Evolutionary conservation across 2,113 vertebrate genomes (phyloP), one percentile per base, ranked within the genome.

Genomic region (Malurus elegans): DNA sequence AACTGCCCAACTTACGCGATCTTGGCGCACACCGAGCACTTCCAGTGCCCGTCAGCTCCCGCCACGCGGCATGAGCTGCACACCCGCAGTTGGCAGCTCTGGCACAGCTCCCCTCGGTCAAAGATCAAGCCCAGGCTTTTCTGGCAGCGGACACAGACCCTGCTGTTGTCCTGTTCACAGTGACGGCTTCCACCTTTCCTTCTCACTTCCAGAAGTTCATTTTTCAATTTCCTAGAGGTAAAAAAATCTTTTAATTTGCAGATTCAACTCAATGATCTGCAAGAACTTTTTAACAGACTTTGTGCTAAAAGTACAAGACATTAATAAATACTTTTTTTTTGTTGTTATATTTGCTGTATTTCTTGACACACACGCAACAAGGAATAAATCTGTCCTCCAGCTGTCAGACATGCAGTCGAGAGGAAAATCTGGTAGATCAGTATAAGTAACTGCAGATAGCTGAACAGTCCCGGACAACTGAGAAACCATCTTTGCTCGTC

Each of bases 141-240:
- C 89, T 98, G 97, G 95, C 99, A 99, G 90, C 98, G 98, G 50
- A 97, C 96, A 66, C 99, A 99, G 80, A 99, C 96, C 44, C 98
- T 98, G 90, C 92, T 97, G 19, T 91, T 90, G 29, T 99, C 98
- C 74, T 98, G 98, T 0, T 97, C 98, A 36, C 96, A 94, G 23
- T 97, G 97, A 28, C 72, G 96, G 61, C 90, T 98, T 8, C 97
- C 95, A 4, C 99, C 98, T 95, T 97, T 98, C n/a, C 98, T 97
- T 93, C 98, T 98, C 92, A 98, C 98, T 95, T 99, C 99, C 94
- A 99, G 90, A 61, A 99, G 98, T 91, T 99, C 99, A 40, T 99
- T 99, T 97, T 99, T 99, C 93, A 99, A 54, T 93, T 98, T 99
- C 97, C 99, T 99, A 85, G 10, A 34, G 92, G 58, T 18, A 18